phyloP scores from a whole-genome alignment of 2,888 invertebrate genomes.

The Apotomis turbidana region DNA sequence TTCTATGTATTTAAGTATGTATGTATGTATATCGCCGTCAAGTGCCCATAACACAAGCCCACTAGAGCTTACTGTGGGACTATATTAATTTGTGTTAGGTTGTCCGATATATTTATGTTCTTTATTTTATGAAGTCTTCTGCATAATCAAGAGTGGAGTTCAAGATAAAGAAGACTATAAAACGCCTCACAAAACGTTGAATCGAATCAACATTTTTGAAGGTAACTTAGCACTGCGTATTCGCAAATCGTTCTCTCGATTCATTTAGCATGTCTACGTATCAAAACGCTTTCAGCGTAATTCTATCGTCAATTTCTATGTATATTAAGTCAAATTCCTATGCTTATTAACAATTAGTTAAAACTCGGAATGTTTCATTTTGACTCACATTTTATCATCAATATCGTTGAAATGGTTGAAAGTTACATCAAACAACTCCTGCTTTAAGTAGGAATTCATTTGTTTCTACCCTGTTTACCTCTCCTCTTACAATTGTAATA shows the following conservation, averaged over 20 bases:
- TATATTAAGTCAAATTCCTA: not conserved
- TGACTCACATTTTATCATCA: not conserved
- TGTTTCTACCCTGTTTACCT: conserved; percentile 18
- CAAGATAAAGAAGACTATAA: conserved; percentile 50
- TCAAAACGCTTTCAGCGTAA: conserved; percentile 17
- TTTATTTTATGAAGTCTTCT: not conserved
- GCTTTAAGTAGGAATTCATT: conserved; percentile 4
- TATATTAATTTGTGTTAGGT: too few species aligned
- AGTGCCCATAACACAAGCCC: too few species aligned
- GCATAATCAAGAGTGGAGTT: conserved; percentile 8
- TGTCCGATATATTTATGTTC: too few species aligned
- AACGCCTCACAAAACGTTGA: conserved; percentile 83
- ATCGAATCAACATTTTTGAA: conserved; percentile 80
- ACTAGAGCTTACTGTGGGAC: too few species aligned
- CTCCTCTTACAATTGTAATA: not conserved
- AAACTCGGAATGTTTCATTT: not conserved
- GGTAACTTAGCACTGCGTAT: conserved; percentile 71
- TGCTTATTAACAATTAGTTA: not conserved
- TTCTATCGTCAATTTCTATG: conserved; percentile 15
- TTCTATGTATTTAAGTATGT: too few species aligned
- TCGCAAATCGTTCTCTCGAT: conserved; percentile 44
- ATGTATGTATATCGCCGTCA: too few species aligned
- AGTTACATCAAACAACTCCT: conserved; percentile 7
- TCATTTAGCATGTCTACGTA: conserved; percentile 24
- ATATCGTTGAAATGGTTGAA: conserved; percentile 4